Base-by-base conservation (phyloP, 1,140 invertebrate genomes). In the Bombyx mandarina region DNA sequence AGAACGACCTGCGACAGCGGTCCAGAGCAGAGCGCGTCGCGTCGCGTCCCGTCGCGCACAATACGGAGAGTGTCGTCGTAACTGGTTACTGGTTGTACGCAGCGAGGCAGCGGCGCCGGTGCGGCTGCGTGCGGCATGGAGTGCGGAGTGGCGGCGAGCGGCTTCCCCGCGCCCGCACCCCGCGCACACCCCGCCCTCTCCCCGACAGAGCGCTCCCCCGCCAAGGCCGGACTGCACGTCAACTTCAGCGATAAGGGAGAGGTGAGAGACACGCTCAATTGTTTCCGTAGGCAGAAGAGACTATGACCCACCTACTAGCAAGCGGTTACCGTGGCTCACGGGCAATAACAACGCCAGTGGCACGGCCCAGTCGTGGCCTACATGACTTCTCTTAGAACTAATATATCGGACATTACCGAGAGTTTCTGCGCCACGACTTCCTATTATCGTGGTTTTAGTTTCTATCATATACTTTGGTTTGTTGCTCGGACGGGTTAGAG, bases 241-340 rank as follows among this genome's bases (percentile, higher is more conserved):
- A 95, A 95, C 77, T 97, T 97, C 82, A 95, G 92, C 62, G 94
- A 96, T 70, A 95, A 95, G 82, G 94, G 93, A 35, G 90, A 91
- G 67, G 90, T 81, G 54, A 59, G 55, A n/a, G 4, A 35, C 2
- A 35, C 26, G 4, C 26, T 35, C 2, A 35, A 35, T 35, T 35
- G 26, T 35, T 3, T 35, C 26, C 26, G 26, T 2, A 35, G 26
- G 2, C 26, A 35, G 26, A 5, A 35, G 2, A 5, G 4, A 35
- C 26, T 3, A 5, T 2, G 26, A 5, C 26, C 4, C 26, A 35
- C 26, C 26, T 35, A 35, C 26, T 35, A 35, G 26, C 4, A 35
- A 35, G 26, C 4, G 26, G 26, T 35, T 35, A 35, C 26, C 26
- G 26, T 35, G 26, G 4, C 26, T 35, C 26, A 35, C 4, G 26